Conservation (phyloP, 1,140 invertebrate species). For the Drosophila punjabiensis region DNA sequence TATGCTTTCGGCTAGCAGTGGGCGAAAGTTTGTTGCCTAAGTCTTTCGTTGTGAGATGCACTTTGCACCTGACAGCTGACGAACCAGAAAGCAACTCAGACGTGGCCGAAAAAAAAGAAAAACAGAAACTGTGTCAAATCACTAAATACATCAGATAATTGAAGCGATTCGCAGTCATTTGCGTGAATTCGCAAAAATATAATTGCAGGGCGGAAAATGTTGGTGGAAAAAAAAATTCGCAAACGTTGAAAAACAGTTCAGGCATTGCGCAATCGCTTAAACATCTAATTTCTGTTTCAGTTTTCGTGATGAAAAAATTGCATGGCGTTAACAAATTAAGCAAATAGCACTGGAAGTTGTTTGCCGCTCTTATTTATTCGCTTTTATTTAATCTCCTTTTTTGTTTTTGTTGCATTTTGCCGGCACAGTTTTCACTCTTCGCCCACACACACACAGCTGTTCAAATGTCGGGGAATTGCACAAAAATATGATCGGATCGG, state of each 20-base stretch:
- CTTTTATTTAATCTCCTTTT: conserved; percentile 5
- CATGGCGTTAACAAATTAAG: conserved; percentile 75
- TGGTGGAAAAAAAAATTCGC: conserved; percentile 35
- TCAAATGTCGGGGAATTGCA: conserved; percentile 53
- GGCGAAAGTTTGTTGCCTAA: conserved; percentile 68
- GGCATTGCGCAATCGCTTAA: conserved; percentile 59
- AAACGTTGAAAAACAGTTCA: conserved; percentile 53
- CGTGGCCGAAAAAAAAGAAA: conserved; percentile 49
- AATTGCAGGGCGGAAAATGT: conserved; percentile 38
- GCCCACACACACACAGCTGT: conserved; percentile 59
- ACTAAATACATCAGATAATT: conserved; percentile 46
- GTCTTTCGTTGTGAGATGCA: conserved; percentile 53
- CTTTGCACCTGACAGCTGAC: conserved; percentile 73
- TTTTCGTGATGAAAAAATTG: conserved; percentile 60
- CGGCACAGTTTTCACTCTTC: conserved; percentile 45
- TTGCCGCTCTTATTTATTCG: conserved; percentile 46
- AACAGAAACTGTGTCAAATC: conserved; percentile 51
- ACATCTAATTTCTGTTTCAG: conserved; percentile 39
- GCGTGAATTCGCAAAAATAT: conserved; percentile 60
- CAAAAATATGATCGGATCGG: conserved; percentile 34
- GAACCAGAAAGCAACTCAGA: conserved; percentile 58
- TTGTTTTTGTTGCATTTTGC: conserved; percentile 28
- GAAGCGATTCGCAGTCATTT: conserved; percentile 53
- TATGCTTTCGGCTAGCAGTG: conserved; percentile 25
- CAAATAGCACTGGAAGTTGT: conserved; percentile 65